phyloP scores from a whole-genome alignment of 2,888 invertebrate genomes.

The Himalopsyche kuldschensis region DNA sequence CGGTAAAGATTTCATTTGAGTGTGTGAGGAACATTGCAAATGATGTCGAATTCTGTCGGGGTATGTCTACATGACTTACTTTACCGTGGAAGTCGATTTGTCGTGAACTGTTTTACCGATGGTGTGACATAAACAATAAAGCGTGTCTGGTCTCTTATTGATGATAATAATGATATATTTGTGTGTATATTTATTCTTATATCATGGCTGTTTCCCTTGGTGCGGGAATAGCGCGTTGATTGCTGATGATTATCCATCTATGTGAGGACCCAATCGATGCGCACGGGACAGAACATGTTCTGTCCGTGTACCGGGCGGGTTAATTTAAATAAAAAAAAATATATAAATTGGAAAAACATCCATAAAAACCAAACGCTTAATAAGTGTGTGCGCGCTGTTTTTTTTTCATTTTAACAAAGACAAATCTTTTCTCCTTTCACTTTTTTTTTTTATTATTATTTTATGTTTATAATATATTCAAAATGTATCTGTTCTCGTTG shows the following conservation, averaged over 20 bases:
- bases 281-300: not conserved
- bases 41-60: not conserved
- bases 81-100: not conserved
- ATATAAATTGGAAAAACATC: constrained; percentile 13
- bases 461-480: not conserved
- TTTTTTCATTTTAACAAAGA: not conserved
- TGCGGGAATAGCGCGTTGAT: constrained; percentile 23
- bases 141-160: not conserved
- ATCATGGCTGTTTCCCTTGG: constrained; percentile 24
- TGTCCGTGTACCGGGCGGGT: not conserved
- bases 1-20: not conserved
- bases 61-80: not conserved
- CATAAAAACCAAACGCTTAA: constrained; percentile 22
- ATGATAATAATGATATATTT: not conserved
- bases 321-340: constrained; percentile 13
- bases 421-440: not conserved
- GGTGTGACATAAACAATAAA: not conserved
- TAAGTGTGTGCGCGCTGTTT: constrained; percentile 27
- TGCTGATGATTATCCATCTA: constrained; percentile 9
- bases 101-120: not conserved
- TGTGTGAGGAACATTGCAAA: not conserved
- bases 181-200: constrained; percentile 32
- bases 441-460: not conserved
- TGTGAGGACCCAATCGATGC: not conserved
- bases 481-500: not conserved